These are phyloP conservation scores for Drosophila tristis DNA, from an alignment of 1,140 invertebrate genomes.

Conservation along the genomic window DNA sequence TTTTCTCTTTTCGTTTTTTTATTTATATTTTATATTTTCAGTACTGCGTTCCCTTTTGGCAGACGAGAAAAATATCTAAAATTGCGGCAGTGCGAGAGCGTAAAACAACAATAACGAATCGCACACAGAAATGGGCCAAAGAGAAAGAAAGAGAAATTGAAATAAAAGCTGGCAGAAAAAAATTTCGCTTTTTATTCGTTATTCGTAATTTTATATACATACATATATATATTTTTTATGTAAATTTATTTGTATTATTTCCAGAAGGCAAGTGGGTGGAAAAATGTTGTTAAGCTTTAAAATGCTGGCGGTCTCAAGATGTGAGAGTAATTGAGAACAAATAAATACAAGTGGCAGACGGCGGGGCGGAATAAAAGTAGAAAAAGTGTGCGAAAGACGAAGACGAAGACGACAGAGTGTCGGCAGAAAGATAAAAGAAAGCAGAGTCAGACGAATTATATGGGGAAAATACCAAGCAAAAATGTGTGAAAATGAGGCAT, in stretches of 20 bases:
- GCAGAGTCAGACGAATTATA: slow-evolving; percentile 16
- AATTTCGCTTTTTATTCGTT: slow-evolving; percentile 58
- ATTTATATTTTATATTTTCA: background rate
- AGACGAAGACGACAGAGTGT: too few relatives aligned
- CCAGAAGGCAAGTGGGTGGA: slow-evolving; percentile 46
- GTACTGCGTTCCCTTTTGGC: slow-evolving; percentile 26
- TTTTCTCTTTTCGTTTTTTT: background rate
- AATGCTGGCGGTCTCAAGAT: slow-evolving; percentile 40
- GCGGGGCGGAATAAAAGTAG: slow-evolving; percentile 10
- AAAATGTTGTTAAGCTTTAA: slow-evolving; percentile 75
- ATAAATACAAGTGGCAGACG: slow-evolving; percentile 44
- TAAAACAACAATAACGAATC: slow-evolving; percentile 71
- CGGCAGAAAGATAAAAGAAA: slow-evolving; percentile 23
- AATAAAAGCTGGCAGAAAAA: slow-evolving; percentile 45
- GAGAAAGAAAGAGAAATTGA: slow-evolving; percentile 62
- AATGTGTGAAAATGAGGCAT: slow-evolving; percentile 46
- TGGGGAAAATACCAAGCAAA: slow-evolving; percentile 19
- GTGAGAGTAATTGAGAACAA: slow-evolving; percentile 60
- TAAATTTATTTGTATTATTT: slow-evolving; percentile 43
- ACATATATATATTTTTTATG: slow-evolving; percentile 1
- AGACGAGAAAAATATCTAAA: slow-evolving; percentile 65
- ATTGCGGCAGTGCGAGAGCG: slow-evolving; percentile 53
- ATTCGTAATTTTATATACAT: slow-evolving; percentile 47
- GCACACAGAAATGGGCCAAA: slow-evolving; percentile 58
- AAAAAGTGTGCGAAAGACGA: background rate